A percentile compares a stretch with the other conserved stretches of the same genome.
These are phyloP conservation scores for Gastracanthus pulcherrimus DNA, from an alignment of 2,888 invertebrate species.

Conservation along the genomic window DNA sequence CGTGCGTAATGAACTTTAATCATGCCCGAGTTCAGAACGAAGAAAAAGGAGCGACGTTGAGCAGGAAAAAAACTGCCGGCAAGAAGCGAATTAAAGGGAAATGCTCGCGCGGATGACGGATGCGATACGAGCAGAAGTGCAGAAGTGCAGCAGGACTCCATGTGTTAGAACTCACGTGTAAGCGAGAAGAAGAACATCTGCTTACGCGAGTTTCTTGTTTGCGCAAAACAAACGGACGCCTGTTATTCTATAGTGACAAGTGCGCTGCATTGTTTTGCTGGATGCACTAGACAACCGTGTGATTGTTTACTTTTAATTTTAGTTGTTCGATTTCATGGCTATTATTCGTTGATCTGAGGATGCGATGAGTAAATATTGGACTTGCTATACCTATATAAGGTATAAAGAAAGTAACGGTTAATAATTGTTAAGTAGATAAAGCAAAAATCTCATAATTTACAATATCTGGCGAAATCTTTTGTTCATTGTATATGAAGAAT, in stretches of 20 bases:
- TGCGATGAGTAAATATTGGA: not conserved
- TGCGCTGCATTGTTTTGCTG: conserved; percentile 16
- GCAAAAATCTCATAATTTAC: not conserved
- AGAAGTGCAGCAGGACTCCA: not conserved
- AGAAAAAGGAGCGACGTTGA: not conserved
- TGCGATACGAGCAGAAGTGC: too few relatives aligned
- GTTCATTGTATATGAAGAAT: not conserved
- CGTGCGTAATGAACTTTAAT: conserved; percentile 17
- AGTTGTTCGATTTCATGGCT: not conserved
- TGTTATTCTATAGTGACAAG: conserved; percentile 5
- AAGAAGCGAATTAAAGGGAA: conserved; percentile 26
- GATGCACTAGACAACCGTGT: not conserved
- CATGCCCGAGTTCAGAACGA: not conserved
- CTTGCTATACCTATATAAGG: not conserved
- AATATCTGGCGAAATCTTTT: not conserved
- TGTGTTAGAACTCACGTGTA: not conserved
- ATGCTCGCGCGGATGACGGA: not conserved
- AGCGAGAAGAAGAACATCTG: conserved; percentile 23
- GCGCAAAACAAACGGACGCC: conserved; percentile 12
- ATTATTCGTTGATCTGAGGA: not conserved
- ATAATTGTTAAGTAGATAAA: not conserved
- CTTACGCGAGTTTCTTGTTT: conserved; percentile 23
- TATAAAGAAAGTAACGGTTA: not conserved
- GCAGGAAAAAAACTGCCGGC: not conserved
- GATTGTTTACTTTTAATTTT: not conserved